phyloP scores from a whole-genome alignment of 2,888 invertebrate genomes.

The Rutpela maculata region DNA sequence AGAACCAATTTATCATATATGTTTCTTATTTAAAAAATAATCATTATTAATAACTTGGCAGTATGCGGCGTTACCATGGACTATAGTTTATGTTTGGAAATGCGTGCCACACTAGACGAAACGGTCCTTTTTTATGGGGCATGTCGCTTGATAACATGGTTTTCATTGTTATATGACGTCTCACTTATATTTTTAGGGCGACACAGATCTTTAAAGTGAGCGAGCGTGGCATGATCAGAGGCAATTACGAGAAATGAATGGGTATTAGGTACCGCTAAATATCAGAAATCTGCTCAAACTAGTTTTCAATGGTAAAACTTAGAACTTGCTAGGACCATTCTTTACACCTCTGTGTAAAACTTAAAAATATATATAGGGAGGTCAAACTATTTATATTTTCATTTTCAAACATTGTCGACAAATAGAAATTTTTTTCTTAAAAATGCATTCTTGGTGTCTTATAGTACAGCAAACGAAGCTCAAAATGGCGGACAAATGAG shows the following conservation, averaged over 20 bases:
- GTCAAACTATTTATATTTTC: too few species aligned
- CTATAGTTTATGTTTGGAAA: constrained; percentile 1
- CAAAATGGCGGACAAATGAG: too few species aligned
- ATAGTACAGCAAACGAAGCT: too few species aligned
- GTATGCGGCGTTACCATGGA: constrained; percentile 16
- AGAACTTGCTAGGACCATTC: too few species aligned
- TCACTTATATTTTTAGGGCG: constrained; percentile 7
- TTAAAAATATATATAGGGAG: too few species aligned
- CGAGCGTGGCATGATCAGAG: constrained; percentile 2
- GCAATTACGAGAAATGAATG: neutral
- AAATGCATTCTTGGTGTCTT: too few species aligned
- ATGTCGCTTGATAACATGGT: constrained; percentile 10
- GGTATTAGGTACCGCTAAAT: neutral
- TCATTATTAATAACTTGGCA: too few species aligned
- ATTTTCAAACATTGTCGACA: too few species aligned
- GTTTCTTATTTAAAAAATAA: too few species aligned
- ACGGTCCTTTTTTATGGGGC: neutral
- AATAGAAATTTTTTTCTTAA: too few species aligned
- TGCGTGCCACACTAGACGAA: constrained; percentile 12
- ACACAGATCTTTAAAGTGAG: neutral
- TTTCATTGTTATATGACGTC: neutral
- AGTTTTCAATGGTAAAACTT: neutral
- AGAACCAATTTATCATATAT: too few species aligned
- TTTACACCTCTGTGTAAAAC: too few species aligned
- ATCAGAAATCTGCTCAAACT: neutral